Base-by-base conservation (phyloP, 1,140 invertebrate species). In the Harpegnathos saltator region DNA sequence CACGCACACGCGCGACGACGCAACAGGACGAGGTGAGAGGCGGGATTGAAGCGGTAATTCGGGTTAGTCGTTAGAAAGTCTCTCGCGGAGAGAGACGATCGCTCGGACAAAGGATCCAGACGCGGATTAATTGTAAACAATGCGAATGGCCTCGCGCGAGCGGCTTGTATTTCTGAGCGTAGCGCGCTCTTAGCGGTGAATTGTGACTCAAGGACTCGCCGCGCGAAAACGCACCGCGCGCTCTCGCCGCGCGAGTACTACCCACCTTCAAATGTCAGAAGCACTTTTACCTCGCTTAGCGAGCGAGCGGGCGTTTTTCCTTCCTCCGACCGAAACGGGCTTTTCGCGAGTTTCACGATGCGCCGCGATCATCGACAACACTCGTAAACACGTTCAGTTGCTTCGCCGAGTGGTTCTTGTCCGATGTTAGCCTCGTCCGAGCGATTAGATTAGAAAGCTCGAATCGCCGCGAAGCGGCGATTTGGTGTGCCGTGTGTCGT, bases 151-250 rank as follows among this genome's bases (percentile, higher is more conserved):
- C 29, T 44, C 29, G 72, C 22, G 61, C 72, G 81, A 63, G 24
- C 58, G 58, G 71, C 59, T 86, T 65, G 15, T 69, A 83, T 24
- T 80, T 87, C 54, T 71, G 48, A 83, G 38, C 69, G 54, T 83
- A 19, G 71, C 44, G 29, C 71, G 26, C 15, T n/a, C n/a, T n/a
- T n/a, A n/a, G 26, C 29, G 1, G 14, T 24, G 58, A 73, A 84
- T 66, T 61, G n/a, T n/a, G 62, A 80, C 15, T 73, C 73, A 87
- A 87, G 86, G 86, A 69, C 85, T 83, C 81, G 52, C 66, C 17
- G 22, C 12, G 66, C 54, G 85, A 77, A 86, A 82, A 82, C 73
- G 33, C 66, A 62, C 69, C 59, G 54, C 33, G 38, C 65, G 63
- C 44, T 52, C 85, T 83, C 81, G 52, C 66, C n/a, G n/a, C 14